Base-by-base conservation (phyloP, 2,888 invertebrate species). In the Drosophila recens region DNA sequence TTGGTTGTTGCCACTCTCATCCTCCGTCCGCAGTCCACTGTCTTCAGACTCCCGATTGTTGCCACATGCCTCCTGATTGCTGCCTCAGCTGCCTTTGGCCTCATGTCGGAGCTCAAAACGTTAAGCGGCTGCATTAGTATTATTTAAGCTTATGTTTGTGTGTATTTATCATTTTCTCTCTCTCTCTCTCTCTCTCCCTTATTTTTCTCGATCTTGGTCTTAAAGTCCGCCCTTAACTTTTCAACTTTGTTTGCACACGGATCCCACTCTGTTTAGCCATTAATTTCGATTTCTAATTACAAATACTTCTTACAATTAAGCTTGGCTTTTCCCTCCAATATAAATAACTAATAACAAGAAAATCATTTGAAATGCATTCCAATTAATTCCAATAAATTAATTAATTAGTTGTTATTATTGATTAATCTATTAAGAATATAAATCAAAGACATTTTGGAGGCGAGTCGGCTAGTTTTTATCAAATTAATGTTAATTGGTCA, bases 51-150 rank as follows among this genome's bases (percentile, higher is more conserved):
- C 30, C 8, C 27, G 9, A 27, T 6, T 17, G n/a, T 15, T 48
- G 36, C 10, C 36, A 15, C 15, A 10, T 30, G 40, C 40, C 48
- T 20, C 40, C n/a, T 9, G 17, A 36, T 36, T 34, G 34, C 17
- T 49, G 33, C 33, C 36, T 13, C 23, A 11, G 23, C 20, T 11
- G 15, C 40, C 40, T 46, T 13, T 27, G n/a, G 13, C 27, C 15
- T 53, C 58, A 34, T 66, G 61, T 38, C 36, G 54, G 46, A 51
- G 49, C 65, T 75, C 33, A 52, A 66, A 45, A 59, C 23, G 59
- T 38, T 75, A 79, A 75, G 75, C 77, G 61, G 30, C 34, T 61
- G 70, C 71, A 77, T 79, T 70, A 70, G 66, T 61, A 59, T 46
- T 36, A 52, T 57, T 63, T 64, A 48, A 78, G 61, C 63, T 23